These are phyloP conservation scores for Cichladusa arquata DNA, from an alignment of 2,113 vertebrate species.

Conservation along the genomic window DNA sequence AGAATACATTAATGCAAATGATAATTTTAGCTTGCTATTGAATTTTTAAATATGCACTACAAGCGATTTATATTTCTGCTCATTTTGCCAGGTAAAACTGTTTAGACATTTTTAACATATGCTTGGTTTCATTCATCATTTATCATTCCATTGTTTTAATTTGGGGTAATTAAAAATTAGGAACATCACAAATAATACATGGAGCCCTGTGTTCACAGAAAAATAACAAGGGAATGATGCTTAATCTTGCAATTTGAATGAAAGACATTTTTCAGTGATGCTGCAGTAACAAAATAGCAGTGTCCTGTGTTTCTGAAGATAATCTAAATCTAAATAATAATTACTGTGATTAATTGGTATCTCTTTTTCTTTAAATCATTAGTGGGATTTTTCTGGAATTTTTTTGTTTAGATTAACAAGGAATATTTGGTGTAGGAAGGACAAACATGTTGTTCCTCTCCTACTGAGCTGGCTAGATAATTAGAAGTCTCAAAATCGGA, in stretches of 20 bases:
- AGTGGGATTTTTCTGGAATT: neutral
- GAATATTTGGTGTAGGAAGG: constrained; percentile 13
- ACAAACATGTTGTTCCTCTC: constrained; percentile 21
- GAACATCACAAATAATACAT: constrained; percentile 62
- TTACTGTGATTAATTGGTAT: neutral
- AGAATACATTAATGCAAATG: constrained; percentile 72
- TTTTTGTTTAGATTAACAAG: neutral
- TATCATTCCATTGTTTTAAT: constrained; percentile 38
- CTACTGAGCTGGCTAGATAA: neutral
- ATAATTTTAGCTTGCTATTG: constrained; percentile 68
- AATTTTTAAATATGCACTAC: constrained; percentile 68
- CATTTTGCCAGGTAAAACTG: constrained; percentile 66
- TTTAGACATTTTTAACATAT: constrained; percentile 53
- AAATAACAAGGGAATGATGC: constrained; percentile 14
- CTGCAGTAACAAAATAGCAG: neutral
- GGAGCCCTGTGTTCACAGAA: neutral
- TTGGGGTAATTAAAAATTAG: constrained; percentile 65
- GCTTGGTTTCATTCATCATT: constrained; percentile 43
- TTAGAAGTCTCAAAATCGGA: constrained; percentile 10
- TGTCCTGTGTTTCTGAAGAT: neutral
- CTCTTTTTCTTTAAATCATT: neutral
- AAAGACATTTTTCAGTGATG: neutral
- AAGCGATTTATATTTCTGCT: constrained; percentile 69
- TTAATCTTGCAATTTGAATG: neutral
- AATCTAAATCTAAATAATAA: constrained; percentile 17